phyloP scores from a whole-genome alignment of 1,140 invertebrate genomes.

The Propsilocerus akamusi region DNA sequence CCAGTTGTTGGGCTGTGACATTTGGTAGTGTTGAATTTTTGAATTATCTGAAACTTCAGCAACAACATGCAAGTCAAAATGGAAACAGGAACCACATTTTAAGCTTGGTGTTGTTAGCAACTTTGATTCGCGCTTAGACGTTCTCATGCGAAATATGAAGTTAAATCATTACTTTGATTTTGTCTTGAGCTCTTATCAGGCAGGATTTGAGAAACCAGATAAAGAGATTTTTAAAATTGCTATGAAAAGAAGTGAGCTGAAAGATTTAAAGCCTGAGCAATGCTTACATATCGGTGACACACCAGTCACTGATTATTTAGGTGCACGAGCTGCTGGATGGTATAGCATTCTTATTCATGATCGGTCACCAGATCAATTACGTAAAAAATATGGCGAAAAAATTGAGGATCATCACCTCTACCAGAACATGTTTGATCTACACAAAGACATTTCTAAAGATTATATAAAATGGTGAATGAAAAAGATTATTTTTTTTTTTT shows the following conservation, averaged over 20 bases:
- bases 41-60: constrained; percentile 28
- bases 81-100: constrained; percentile 17
- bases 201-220: constrained; percentile 56
- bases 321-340: constrained; percentile 55
- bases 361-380: constrained; percentile 15
- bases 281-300: constrained; percentile 71
- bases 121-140: constrained; percentile 60
- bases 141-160: constrained; percentile 40
- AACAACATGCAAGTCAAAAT: constrained; percentile 8
- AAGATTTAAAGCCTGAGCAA: constrained; percentile 30
- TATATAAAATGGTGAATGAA: constrained; percentile 6
- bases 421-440: constrained; percentile 21
- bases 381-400: constrained; percentile 16
- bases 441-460: constrained; percentile 18
- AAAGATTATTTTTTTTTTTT: too few relatives aligned
- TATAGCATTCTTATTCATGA: constrained; percentile 40
- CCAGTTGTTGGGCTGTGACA: constrained; percentile 46
- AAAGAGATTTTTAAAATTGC: constrained; percentile 53
- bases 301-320: constrained; percentile 51
- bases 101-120: constrained; percentile 69
- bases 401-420: constrained; percentile 18
- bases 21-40: constrained; percentile 43
- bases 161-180: constrained; percentile 58
- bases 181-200: constrained; percentile 54
- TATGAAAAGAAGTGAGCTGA: constrained; percentile 26